These are phyloP conservation scores for Tinea semifulvella DNA, from an alignment of 2,888 invertebrate genomes.

Conservation along the genomic window DNA sequence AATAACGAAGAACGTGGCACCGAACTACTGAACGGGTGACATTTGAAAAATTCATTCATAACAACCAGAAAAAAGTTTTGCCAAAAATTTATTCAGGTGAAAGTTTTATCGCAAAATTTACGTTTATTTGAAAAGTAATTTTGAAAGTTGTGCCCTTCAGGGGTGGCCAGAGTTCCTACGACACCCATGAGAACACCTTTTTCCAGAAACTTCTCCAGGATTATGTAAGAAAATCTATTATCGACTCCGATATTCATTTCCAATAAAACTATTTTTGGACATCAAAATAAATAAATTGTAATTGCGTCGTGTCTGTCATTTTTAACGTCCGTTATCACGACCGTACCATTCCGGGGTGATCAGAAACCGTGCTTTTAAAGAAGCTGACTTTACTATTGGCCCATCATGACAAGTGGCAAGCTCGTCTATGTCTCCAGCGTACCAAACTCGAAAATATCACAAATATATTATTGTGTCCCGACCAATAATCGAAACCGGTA, in stretches of 20 bases:
- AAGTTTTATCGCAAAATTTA: conserved; percentile 33
- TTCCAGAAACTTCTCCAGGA: conserved; percentile 15
- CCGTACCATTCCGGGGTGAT: too few relatives aligned
- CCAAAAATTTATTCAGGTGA: conserved; percentile 28
- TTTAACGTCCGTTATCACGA: too few relatives aligned
- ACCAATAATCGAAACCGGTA: too few relatives aligned
- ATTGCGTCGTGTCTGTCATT: too few relatives aligned
- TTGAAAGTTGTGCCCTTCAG: conserved; percentile 23
- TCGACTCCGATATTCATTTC: background rate
- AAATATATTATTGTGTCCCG: too few relatives aligned
- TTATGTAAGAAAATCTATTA: conserved; percentile 6
- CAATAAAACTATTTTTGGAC: background rate
- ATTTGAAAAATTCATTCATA: conserved; percentile 9
- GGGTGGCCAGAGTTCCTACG: too few relatives aligned
- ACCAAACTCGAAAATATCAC: too few relatives aligned
- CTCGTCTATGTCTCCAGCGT: too few relatives aligned
- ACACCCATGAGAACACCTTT: conserved; percentile 21
- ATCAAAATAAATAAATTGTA: too few relatives aligned
- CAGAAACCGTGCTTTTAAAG: too few relatives aligned
- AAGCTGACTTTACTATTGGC: too few relatives aligned
- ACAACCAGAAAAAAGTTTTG: conserved; percentile 12
- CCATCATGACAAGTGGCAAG: too few relatives aligned
- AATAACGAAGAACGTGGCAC: background rate
- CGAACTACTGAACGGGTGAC: background rate
- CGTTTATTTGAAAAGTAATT: conserved; percentile 40